Conservation (phyloP, 2,113 vertebrate species). For the Ictidomys tridecemlineatus region DNA sequence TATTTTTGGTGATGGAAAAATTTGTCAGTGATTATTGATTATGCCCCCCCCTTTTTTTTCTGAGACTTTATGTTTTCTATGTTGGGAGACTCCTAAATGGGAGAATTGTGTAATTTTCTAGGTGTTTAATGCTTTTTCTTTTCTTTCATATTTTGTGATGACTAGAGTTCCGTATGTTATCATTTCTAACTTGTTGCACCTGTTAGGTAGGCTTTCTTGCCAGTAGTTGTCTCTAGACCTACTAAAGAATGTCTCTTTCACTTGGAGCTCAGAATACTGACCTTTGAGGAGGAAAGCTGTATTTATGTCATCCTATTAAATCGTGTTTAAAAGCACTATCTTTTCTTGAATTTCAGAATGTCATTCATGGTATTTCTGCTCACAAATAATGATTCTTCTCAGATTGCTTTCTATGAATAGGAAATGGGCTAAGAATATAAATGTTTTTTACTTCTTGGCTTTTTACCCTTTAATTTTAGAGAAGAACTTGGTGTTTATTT, state of each 20-base stretch:
- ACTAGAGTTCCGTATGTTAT: background rate
- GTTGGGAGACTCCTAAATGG: background rate
- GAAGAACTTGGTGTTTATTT: background rate
- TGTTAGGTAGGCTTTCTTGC: background rate
- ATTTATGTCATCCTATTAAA: background rate
- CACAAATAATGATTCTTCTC: background rate
- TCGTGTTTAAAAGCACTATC: too few species aligned
- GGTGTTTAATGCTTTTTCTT: background rate
- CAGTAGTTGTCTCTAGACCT: background rate
- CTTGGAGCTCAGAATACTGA: background rate
- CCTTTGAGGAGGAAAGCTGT: background rate
- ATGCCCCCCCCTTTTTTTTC: too few species aligned
- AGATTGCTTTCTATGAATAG: conserved; percentile 6
- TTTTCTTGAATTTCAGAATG: background rate
- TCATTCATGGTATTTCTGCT: background rate
- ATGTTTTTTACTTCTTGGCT: background rate
- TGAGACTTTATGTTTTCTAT: too few species aligned
- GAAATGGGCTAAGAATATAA: background rate
- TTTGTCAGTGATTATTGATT: too few species aligned
- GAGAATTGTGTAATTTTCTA: conserved; percentile 12
- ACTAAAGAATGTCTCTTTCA: background rate
- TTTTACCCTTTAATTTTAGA: background rate
- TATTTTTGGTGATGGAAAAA: too few species aligned
- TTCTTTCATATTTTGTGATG: background rate
- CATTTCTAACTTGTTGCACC: background rate